Base-by-base conservation (phyloP, 2,888 invertebrate species). In the Sclerodermus sp. region DNA sequence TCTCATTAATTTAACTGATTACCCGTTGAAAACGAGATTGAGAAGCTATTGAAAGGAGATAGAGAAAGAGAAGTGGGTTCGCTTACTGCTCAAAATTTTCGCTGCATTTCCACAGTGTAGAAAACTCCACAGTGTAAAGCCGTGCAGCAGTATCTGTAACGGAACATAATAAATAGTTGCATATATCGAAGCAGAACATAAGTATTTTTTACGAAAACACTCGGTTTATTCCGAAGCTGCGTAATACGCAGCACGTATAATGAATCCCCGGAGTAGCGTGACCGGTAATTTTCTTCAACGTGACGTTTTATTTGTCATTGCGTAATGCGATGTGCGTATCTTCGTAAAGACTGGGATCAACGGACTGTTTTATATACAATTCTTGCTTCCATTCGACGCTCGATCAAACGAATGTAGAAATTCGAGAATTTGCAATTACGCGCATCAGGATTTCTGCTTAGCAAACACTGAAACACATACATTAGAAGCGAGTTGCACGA, bases 281-380 rank as follows among this genome's bases (percentile, higher is more conserved):
- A 60, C 57, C 53, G 39, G 52, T 32, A 52, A 58, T 57, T 56
- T 58, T 42, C 61, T 54, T 39, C 55, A 60, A 53, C 55, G 53
- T 58, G 49, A 54, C 53, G 56, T 60, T 58, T 58, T 67, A 62
- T 58, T 66, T 52, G 51, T 45, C 42, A 56, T 68, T 66, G 58
- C 57, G 56, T 49, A 67, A 67, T 23, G 36, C 45, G 44, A 37
- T 47, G 46, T 42, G 44, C 45, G 47, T 44, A 52, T 51, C 44
- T 23, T 38, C 53, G 48, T 47, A 49, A 57, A 55, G 47, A 46
- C 31, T 37, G 60, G 45, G 62, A 66, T 64, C 62, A 55, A 62
- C 58, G 68, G 59, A 67, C 61, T 47, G 54, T 59, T 60, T 54
- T 23, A 23, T 8, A 23, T 23, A 23, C 23, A 23, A 8, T 8